Evolutionary conservation across 2,113 vertebrate genomes (phyloP).

Genomic region (Dermatemys mawii): DNA sequence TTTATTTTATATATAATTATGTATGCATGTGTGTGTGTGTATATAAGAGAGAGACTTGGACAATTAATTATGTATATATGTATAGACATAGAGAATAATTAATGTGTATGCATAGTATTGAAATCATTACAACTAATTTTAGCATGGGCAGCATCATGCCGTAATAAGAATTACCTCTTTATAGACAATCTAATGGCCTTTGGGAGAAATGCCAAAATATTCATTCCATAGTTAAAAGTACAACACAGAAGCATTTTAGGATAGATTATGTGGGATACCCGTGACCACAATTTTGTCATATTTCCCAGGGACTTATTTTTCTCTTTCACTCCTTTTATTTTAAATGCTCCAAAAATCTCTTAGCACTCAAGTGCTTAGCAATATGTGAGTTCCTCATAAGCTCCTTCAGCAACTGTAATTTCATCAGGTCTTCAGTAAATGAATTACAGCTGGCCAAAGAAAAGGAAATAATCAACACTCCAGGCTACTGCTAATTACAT

Average conservation of each 20-base stretch:
- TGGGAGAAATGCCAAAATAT: not conserved
- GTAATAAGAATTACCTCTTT: conserved; percentile 21
- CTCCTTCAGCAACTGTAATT: conserved; percentile 1
- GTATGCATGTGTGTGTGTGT: too few species aligned
- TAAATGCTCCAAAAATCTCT: conserved; percentile 16
- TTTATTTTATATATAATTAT: not conserved
- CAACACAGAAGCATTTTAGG: not conserved
- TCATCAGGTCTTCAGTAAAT: conserved; percentile 16
- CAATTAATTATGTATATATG: fast-evolving
- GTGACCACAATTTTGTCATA: not conserved
- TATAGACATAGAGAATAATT: not conserved
- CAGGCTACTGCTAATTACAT: conserved; percentile 33
- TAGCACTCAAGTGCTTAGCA: conserved; percentile 6
- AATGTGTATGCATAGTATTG: not conserved
- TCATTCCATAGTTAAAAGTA: not conserved
- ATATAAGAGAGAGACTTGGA: not conserved
- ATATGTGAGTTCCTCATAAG: not conserved
- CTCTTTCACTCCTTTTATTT: not conserved
- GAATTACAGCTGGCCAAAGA: conserved; percentile 29
- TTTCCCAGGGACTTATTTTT: not conserved
- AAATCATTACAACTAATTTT: conserved; percentile 8
- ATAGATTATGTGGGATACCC: not conserved
- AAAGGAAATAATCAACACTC: conserved; percentile 21
- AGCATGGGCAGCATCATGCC: not conserved
- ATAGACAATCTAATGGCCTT: conserved; percentile 2